phyloP scores from a whole-genome alignment of 2,113 vertebrate species.

The Melierax canorus region DNA sequence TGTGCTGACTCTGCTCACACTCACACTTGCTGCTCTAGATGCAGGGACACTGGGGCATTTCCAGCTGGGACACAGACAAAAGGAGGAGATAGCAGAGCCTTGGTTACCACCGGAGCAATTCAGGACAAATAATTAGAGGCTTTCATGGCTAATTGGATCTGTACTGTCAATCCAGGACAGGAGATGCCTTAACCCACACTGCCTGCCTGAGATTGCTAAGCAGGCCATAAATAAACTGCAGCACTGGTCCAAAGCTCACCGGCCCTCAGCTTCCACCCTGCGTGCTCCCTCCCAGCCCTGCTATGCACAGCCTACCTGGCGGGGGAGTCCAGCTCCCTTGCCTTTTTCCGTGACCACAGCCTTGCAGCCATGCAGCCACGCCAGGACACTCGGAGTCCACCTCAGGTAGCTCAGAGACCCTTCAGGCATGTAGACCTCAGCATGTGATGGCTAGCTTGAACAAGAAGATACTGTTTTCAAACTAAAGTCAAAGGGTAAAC shows the following conservation, averaged over 20 bases:
- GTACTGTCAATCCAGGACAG: constrained; percentile 45
- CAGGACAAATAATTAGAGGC: constrained; percentile 61
- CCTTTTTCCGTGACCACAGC: fast-evolving
- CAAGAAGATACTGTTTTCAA: not conserved
- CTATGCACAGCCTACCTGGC: not conserved
- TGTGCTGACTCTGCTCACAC: constrained; percentile 40
- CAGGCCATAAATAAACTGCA: constrained; percentile 47
- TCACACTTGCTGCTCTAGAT: constrained; percentile 26
- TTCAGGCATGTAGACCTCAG: not conserved
- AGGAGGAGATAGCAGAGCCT: constrained; percentile 47
- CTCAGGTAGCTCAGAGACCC: not conserved
- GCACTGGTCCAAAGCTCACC: not conserved
- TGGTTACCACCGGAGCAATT: constrained; percentile 34
- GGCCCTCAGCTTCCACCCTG: not conserved
- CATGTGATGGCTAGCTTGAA: fast-evolving
- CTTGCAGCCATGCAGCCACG: not conserved
- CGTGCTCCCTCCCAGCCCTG: not conserved
- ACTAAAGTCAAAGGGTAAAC: not conserved
- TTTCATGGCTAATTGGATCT: constrained; percentile 57
- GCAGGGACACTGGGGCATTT: constrained; percentile 31
- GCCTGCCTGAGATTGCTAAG: constrained; percentile 32
- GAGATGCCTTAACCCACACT: constrained; percentile 34
- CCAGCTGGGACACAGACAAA: constrained; percentile 58
- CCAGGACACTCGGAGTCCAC: not conserved
- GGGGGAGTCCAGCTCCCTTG: not conserved